phyloP scores from a whole-genome alignment of 2,113 vertebrate species.

The Perognathus longimembris region DNA sequence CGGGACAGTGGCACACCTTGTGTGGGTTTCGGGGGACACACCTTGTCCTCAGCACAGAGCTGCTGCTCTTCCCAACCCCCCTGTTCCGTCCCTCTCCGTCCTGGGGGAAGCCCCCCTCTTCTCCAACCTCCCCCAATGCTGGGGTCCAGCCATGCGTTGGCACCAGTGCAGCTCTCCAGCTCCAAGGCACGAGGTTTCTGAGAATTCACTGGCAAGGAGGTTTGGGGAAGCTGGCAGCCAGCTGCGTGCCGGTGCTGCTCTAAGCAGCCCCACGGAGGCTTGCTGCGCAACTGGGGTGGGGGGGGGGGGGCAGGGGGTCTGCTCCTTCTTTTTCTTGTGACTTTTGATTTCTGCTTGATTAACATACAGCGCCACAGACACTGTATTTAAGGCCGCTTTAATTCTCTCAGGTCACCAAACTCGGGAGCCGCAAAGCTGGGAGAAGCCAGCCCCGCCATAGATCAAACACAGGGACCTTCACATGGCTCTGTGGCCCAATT shows the following conservation, averaged over 20 bases:
- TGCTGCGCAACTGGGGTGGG: constrained; percentile 34
- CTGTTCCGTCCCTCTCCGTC: not conserved
- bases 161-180: not conserved
- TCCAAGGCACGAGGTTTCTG: constrained; percentile 75
- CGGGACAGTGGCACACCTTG: not conserved
- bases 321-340: constrained; percentile 63
- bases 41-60: not conserved
- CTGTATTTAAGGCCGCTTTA: constrained; percentile 77
- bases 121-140: not conserved
- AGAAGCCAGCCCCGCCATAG: constrained; percentile 75
- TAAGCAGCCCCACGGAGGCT: constrained; percentile 37
- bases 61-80: fast-evolving
- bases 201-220: constrained; percentile 70
- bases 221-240: constrained; percentile 52
- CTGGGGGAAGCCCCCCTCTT: not conserved
- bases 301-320: constrained; percentile 25
- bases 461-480: constrained; percentile 79
- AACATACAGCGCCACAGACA: constrained; percentile 74
- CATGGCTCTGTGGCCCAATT: constrained; percentile 78
- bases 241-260: constrained; percentile 38
- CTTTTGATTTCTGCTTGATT: constrained; percentile 78
- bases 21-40: fast-evolving
- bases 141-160: constrained; percentile 49
- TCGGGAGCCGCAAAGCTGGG: constrained; percentile 64
- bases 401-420: constrained; percentile 79